phyloP scores from a whole-genome alignment of 2,797 vertebrate species.

The Syngnathus rostellatus region DNA sequence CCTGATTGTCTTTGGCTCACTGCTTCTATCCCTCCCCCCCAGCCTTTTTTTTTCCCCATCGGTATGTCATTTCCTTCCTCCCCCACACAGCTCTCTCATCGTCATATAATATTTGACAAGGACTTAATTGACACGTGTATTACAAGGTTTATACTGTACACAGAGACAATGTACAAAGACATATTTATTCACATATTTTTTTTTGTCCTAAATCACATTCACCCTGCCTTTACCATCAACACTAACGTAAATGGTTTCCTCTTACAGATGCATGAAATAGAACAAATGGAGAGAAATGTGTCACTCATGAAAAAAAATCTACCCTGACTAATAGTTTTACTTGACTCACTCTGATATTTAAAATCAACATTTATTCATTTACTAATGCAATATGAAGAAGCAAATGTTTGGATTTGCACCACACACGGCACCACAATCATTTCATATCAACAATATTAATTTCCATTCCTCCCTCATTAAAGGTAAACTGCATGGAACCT shows the following conservation, averaged over 20 bases:
- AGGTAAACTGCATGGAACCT: conserved; percentile 12
- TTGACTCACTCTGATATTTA: neutral
- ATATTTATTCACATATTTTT: neutral
- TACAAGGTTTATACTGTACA: conserved; percentile 5
- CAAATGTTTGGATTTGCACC: neutral
- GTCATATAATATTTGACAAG: conserved; percentile 33
- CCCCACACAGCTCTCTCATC: conserved; percentile 15
- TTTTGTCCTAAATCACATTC: neutral
- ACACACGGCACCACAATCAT: neutral
- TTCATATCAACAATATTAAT: neutral
- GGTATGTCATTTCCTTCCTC: conserved; percentile 5
- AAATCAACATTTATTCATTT: neutral
- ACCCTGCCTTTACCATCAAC: conserved; percentile 1
- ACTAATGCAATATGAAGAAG: neutral
- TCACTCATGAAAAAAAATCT: conserved; percentile 1
- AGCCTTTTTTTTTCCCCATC: conserved; percentile 7
- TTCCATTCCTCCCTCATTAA: conserved; percentile 1
- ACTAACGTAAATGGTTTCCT: neutral
- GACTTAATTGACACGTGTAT: conserved; percentile 18
- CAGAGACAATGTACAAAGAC: neutral
- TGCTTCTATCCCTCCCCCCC: conserved; percentile 15
- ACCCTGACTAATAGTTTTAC: neutral
- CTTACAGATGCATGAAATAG: neutral
- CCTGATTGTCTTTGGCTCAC: conserved; percentile 49
- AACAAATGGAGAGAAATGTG: neutral